Evolutionary conservation across 2,113 vertebrate species (phyloP), one percentile per base, ranked within the genome.

Genomic region (Rynchops niger): DNA sequence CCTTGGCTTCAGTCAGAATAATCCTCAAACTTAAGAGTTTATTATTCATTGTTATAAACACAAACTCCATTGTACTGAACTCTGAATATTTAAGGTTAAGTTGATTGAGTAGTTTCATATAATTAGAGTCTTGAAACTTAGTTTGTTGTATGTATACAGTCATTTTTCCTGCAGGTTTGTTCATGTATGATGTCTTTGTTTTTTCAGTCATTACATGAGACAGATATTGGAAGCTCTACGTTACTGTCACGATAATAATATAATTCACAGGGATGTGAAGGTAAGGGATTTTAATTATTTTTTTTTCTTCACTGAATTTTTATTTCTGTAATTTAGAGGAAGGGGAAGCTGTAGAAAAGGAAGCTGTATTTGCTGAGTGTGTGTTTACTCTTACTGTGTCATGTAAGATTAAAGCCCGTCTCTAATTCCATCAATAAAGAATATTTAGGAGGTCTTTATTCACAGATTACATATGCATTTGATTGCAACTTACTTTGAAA

Each of bases 191-290:
- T 96, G 53, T 97, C 59, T 97, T 97, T 98, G 56, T 92, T 97
- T 97, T 98, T 97, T 78, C 98, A 99, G 99, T 98, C 99, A 99
- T 98, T 99, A 99, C 98, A 99, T 99, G 99, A 99, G 99, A 62
- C 99, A 99, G 98, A 99, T 99, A 97, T 96, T 99, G 43, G 99
- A 99, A 98, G 99, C 99, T 40, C 98, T 99, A 49, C 99, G 99
- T 72, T 99, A 99, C 97, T 99, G 99, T 98, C 99, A 99, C 94
- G 99, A 99, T 98, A 99, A 99, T 98, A 99, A 99, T 96, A 98
- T 99, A 98, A 99, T 99, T 98, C 99, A 99, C 97, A 98, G 99
- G 92, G 99, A 99, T 95, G 99, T 99, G 95, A 99, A 99, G 99
- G 99, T 99, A 99, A 98, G 98, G 38, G 21, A 3, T 0, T 43